Conservation (phyloP, 2,797 vertebrate species). For the Leptatherina wallacei region DNA sequence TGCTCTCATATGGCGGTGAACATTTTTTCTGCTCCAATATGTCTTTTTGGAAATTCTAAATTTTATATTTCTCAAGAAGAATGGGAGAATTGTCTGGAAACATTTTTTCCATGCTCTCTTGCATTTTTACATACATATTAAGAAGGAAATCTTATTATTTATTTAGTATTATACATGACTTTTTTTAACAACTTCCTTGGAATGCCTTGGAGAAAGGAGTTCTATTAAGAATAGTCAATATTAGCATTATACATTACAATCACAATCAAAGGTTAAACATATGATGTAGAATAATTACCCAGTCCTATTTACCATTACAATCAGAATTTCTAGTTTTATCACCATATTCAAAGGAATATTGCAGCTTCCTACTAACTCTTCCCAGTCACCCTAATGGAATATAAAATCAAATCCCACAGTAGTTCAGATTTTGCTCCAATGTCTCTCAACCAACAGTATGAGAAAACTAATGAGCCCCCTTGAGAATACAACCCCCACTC, state of each 20-base stretch:
- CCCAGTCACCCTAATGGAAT: slow-evolving; percentile 17
- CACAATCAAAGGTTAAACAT: neutral
- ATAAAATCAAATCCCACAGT: slow-evolving; percentile 37
- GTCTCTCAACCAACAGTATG: slow-evolving; percentile 39
- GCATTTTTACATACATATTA: neutral
- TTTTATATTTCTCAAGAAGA: neutral
- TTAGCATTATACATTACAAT: neutral
- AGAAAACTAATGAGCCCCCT: slow-evolving; percentile 60
- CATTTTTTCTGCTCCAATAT: neutral
- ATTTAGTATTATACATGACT: neutral
- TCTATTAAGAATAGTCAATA: neutral
- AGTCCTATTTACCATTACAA: neutral
- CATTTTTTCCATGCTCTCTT: neutral
- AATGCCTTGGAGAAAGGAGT: neutral
- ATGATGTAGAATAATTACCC: neutral
- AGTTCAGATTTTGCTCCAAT: slow-evolving; percentile 11
- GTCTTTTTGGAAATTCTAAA: neutral
- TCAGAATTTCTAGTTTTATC: neutral
- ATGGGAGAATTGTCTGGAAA: neutral
- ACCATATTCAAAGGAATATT: slow-evolving; percentile 24
- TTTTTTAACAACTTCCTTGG: neutral
- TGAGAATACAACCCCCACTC: slow-evolving; percentile 42
- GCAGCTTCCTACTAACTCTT: slow-evolving; percentile 1
- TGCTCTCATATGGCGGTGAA: too few relatives aligned
- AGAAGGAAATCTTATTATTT: neutral